Percentiles rank a stretch among this genome's conserved stretches.
These are phyloP conservation scores for Melanostoma scalare DNA, from an alignment of 2,888 invertebrate genomes.

Conservation along the genomic window DNA sequence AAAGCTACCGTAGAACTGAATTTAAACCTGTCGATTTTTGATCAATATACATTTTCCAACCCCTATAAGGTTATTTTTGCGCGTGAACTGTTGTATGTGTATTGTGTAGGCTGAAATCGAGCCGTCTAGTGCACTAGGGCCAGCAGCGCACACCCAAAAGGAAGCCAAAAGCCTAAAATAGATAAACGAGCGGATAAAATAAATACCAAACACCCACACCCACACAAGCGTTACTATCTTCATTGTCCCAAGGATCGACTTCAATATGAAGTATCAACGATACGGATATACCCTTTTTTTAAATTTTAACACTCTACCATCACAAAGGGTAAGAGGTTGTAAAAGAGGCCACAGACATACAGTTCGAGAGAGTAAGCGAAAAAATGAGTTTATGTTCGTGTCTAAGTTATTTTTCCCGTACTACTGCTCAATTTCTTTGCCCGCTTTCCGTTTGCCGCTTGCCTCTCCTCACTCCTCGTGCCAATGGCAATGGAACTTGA, in stretches of 20 bases:
- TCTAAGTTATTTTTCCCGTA: slow-evolving; percentile 34
- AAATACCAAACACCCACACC: slow-evolving; percentile 28
- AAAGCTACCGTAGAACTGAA: not conserved
- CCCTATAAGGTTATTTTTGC: slow-evolving; percentile 4
- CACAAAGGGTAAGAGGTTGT: slow-evolving; percentile 43
- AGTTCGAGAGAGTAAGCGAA: slow-evolving; percentile 39
- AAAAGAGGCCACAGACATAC: slow-evolving; percentile 50
- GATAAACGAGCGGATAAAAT: slow-evolving; percentile 35
- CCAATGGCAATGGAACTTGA: slow-evolving; percentile 45
- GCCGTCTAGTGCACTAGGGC: slow-evolving; percentile 13
- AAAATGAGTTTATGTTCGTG: slow-evolving; percentile 62
- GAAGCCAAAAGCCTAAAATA: slow-evolving; percentile 29
- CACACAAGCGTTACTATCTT: slow-evolving; percentile 12
- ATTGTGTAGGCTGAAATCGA: slow-evolving; percentile 4
- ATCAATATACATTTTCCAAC: slow-evolving; percentile 51
- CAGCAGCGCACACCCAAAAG: slow-evolving; percentile 20
- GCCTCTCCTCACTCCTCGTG: slow-evolving; percentile 1
- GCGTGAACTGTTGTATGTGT: not conserved
- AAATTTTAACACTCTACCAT: slow-evolving; percentile 51
- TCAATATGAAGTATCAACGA: slow-evolving; percentile 40
- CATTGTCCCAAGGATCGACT: slow-evolving; percentile 13
- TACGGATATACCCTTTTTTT: slow-evolving; percentile 44
- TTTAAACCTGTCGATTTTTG: slow-evolving; percentile 36
- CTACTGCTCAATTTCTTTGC: slow-evolving; percentile 29
- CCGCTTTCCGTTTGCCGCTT: slow-evolving; percentile 8